Percentiles rank a stretch among this genome's conserved stretches.
Conservation (phyloP, 1,140 invertebrate genomes). For the Coptotermes formosanus region DNA sequence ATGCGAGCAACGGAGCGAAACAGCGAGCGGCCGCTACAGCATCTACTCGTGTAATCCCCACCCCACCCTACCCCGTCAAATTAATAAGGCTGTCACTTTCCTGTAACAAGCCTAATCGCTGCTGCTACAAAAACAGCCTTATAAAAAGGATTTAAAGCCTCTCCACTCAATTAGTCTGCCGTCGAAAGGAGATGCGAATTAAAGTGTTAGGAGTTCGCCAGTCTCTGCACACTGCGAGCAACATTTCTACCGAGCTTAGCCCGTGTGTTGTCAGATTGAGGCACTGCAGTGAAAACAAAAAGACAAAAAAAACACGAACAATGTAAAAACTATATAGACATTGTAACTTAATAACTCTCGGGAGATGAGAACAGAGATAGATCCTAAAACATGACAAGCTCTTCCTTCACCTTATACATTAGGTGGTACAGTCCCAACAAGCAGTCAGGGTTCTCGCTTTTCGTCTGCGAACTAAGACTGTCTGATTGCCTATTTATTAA, state of each 20-base stretch:
- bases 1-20: too few species aligned
- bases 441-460: background rate
- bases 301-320: background rate
- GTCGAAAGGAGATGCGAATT: conserved; percentile 25
- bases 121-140: conserved; percentile 5
- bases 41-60: background rate
- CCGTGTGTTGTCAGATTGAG: background rate
- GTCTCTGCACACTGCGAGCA: background rate
- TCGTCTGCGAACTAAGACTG: too few species aligned
- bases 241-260: background rate
- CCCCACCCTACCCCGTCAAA: conserved; percentile 33
- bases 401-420: background rate
- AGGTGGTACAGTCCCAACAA: background rate
- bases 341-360: conserved; percentile 10
- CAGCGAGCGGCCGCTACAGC: background rate
- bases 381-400: background rate
- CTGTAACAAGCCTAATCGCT: conserved; percentile 36
- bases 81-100: conserved; percentile 37
- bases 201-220: conserved; percentile 20
- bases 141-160: conserved; percentile 34
- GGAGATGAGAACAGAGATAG: background rate
- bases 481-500: too few species aligned
- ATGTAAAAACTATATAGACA: conserved; percentile 14
- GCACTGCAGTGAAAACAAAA: background rate
- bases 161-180: conserved; percentile 35